Base-by-base conservation (phyloP, 2,888 invertebrate species). In the Cryptus viduatorius region DNA sequence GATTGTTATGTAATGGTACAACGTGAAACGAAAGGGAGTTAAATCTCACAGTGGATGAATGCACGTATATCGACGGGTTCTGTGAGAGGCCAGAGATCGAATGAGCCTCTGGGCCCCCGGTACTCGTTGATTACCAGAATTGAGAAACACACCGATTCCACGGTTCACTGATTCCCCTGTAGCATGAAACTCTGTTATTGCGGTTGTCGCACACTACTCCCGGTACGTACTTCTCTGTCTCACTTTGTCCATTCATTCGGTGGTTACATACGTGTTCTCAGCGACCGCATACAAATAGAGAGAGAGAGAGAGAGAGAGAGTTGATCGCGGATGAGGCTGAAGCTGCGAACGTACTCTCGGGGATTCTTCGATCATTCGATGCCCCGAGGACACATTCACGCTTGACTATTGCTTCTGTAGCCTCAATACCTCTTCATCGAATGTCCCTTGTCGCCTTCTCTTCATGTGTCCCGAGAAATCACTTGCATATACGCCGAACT, bases 91-190 rank as follows among this genome's bases (percentile, higher is more conserved):
- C 37, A 24, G 50, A 14, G 14, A 69, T 48, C 46, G 71, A 42
- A 44, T 56, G 44, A 44, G 53, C 29, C 71, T 61, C 37, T 37
- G 37, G 37, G 37, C 37, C 37, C 5, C 44, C 50, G 53, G 48
- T 50, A 50, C 64, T 65, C 56, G 82, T 72, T 82, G 79, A 85
- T 85, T 76, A 82, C 67, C 75, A 76, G 72, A 85, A 82, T 82
- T 75, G 76, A 85, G 82, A 79, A 82, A 82, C 61, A 31, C 31
- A 61, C 79, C 76, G 72, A 79, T 76, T 78, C 44, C 73, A 77
- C 69, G 56, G n/a, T 69, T 71, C 75, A 46, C 59, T 65, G 68
- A 67, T 75, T 48, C 61, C 64, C 31, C 37, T 29, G n/a, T 50
- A 10, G 24, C 29, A 50, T 29, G 16, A n/a, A 65, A 16, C 37